Conservation (phyloP, 2,113 vertebrate species). For the Morone chrysops region DNA sequence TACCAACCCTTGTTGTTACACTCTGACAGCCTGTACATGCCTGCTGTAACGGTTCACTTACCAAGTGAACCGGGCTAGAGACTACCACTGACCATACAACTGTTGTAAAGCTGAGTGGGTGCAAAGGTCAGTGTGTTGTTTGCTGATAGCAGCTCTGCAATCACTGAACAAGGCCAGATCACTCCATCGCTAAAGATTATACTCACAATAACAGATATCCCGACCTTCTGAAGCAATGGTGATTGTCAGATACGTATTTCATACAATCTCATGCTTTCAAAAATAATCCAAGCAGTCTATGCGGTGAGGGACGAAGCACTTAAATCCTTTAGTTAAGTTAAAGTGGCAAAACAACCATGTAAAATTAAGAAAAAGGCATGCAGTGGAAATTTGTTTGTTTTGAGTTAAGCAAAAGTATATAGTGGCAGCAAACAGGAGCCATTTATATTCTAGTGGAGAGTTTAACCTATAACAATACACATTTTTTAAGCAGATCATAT, state of each 20-base stretch:
- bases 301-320: neutral
- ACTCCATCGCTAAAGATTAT: constrained; percentile 13
- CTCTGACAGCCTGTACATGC: constrained; percentile 49
- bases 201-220: neutral
- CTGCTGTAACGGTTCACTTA: constrained; percentile 53
- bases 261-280: neutral
- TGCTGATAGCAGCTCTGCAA: constrained; percentile 25
- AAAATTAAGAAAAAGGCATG: neutral
- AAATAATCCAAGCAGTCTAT: neutral
- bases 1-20: constrained; percentile 54
- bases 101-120: constrained; percentile 32
- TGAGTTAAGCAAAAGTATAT: neutral
- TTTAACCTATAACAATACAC: neutral
- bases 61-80: constrained; percentile 1
- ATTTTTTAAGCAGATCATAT: neutral
- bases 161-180: constrained; percentile 21
- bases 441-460: neutral
- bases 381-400: neutral
- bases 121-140: constrained; percentile 58
- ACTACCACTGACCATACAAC: constrained; percentile 13
- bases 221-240: too few relatives aligned
- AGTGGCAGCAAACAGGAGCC: neutral
- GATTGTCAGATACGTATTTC: neutral
- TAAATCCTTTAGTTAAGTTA: neutral
- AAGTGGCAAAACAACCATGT: neutral